Percentiles rank a stretch among this genome's conserved stretches.
phyloP scores from a whole-genome alignment of 2,113 vertebrate species.

The Thalassoma bifasciatum region DNA sequence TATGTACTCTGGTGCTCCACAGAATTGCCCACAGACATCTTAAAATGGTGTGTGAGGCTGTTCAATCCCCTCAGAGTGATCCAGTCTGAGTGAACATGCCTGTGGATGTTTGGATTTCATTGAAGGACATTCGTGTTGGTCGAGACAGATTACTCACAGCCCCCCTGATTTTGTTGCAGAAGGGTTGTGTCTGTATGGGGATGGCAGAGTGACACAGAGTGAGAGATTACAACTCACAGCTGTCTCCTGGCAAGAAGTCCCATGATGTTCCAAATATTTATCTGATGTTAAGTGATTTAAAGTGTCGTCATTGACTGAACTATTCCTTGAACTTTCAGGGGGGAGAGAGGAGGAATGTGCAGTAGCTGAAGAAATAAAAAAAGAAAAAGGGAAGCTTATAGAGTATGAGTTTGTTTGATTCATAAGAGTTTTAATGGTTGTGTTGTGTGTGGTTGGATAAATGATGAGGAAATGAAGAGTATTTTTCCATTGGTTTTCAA shows the following conservation, averaged over 20 bases:
- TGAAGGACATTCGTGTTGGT: conserved; percentile 21
- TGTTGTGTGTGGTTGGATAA: too few species aligned
- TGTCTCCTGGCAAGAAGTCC: conserved; percentile 8
- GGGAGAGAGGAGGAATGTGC: too few species aligned
- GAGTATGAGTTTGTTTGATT: too few species aligned
- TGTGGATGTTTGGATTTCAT: conserved; percentile 66
- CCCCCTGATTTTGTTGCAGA: conserved; percentile 12
- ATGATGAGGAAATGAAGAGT: too few species aligned
- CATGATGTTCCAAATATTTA: background rate
- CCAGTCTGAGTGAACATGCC: conserved; percentile 15
- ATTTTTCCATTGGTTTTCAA: too few species aligned
- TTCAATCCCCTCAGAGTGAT: conserved; percentile 18
- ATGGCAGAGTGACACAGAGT: conserved; percentile 30
- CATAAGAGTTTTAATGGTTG: too few species aligned
- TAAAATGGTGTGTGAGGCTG: conserved; percentile 10
- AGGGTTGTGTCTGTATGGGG: background rate
- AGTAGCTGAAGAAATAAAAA: too few species aligned
- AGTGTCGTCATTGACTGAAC: too few species aligned
- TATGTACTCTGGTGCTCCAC: conserved; percentile 25
- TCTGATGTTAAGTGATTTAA: too few species aligned
- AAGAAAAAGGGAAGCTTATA: too few species aligned
- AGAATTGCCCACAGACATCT: conserved; percentile 56
- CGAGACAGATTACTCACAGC: conserved; percentile 24
- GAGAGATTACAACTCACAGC: background rate
- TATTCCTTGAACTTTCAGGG: too few species aligned